A percentile compares a stretch with the other conserved stretches of the same genome.
These are phyloP conservation scores for Drosophila sechellia DNA, from an alignment of 1,140 invertebrate genomes.

Conservation along the genomic window DNA sequence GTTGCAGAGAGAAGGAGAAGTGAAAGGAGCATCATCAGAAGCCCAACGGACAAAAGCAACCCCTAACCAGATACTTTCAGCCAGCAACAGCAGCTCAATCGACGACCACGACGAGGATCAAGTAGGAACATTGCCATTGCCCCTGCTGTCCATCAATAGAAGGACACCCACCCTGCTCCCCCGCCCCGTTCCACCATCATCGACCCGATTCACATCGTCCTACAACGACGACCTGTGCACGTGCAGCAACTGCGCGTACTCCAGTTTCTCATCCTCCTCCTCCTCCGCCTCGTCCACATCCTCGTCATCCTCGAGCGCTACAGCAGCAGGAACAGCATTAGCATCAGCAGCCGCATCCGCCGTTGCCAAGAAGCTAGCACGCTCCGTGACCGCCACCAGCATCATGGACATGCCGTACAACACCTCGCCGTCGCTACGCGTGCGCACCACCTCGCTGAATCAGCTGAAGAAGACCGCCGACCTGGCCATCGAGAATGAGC, in stretches of 20 bases:
- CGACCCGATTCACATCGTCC: slow-evolving; percentile 10
- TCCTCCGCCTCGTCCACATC: slow-evolving; percentile 21
- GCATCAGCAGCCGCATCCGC: slow-evolving; percentile 31
- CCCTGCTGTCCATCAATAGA: slow-evolving; percentile 20
- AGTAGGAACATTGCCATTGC: slow-evolving; percentile 47
- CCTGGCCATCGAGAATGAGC: slow-evolving; percentile 80
- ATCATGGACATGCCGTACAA: slow-evolving; percentile 85
- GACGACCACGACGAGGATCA: slow-evolving; percentile 30
- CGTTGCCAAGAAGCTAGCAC: slow-evolving; percentile 65
- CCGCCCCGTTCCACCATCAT: neutral
- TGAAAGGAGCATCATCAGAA: neutral
- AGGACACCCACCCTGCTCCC: slow-evolving; percentile 6
- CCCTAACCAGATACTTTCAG: slow-evolving; percentile 47
- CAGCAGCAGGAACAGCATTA: too few relatives aligned
- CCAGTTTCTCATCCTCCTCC: slow-evolving; percentile 8
- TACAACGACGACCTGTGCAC: slow-evolving; percentile 40
- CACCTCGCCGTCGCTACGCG: slow-evolving; percentile 86
- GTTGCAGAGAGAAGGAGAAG: slow-evolving; percentile 3
- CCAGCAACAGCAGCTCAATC: slow-evolving; percentile 15
- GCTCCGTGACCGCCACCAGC: slow-evolving; percentile 79
- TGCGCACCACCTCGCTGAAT: slow-evolving; percentile 86
- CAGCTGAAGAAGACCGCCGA: slow-evolving; percentile 86
- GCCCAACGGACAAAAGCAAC: slow-evolving; percentile 20
- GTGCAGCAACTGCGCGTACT: slow-evolving; percentile 34
- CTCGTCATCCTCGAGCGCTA: slow-evolving; percentile 12